Evolutionary conservation across 2,888 invertebrate genomes (phyloP), one percentile per base, ranked within the genome.

Genomic region (Phortica magna): DNA sequence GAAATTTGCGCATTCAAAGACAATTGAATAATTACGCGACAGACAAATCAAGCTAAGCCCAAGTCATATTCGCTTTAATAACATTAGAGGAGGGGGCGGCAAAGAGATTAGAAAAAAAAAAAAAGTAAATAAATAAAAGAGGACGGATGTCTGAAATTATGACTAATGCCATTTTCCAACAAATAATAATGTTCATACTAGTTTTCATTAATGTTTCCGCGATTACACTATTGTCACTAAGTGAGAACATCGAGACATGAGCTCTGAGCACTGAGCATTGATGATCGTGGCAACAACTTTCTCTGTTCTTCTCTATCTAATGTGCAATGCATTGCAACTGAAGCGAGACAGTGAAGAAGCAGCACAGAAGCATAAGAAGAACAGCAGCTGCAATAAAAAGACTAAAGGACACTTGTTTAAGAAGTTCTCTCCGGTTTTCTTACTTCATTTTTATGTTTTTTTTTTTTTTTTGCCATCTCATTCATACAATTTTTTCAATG

Each of bases 1-100:
- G 79, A 84, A 85, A 83, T 85, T 89, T 88, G 89, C 89, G 88
- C 89, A 86, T 84, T 89, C 82, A 89, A 80, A 85, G 84, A 77
- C 85, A 89, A 89, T 89, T 88, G 83, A 84, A 88, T 89, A 89
- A 89, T 89, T 89, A 77, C 79, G 74, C 76, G 65, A 22, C 65
- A 67, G 41, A 67, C 39, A 67, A 67, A 67, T 67, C 42, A 67
- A 67, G 39, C 67, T 67, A 39, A 67, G 39, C 14, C 6, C 67
- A 67, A 48, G 48, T 9, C 48, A 48, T 12, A 12, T 48, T 48
- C 48, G 48, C 14, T 14, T 48, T 12, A 48, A 12, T 48, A 14
- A 2, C 48, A 14, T 14, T 67, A 59, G 19, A 59, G 17, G 59
- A 12, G 7, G 59, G 17, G 59, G 17, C 59, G n/a, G 17, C 7